Base-by-base conservation (phyloP, 2,888 invertebrate species). In the Leucophenga montana region DNA sequence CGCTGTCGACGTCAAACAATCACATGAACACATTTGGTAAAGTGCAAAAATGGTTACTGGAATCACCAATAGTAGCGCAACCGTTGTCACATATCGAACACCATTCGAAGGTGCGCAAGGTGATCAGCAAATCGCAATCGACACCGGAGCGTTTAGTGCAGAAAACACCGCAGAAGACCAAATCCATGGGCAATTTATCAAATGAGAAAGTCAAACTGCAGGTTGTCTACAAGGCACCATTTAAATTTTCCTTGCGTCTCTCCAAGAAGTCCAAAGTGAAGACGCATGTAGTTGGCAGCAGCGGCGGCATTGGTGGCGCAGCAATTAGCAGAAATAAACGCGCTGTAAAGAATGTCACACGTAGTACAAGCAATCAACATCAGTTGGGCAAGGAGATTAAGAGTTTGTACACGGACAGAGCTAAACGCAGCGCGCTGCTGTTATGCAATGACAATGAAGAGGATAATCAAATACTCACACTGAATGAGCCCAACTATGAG, bases 151-250 rank as follows among this genome's bases (percentile, higher is more conserved):
- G 93, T 22, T 90, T 95, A 61, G 92, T 92, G 0, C 90, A 91
- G 72, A 91, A 92, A 77, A 90, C 90, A 53, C 90, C 92, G 1
- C 90, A 90, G 69, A 92, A 92, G 80, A 93, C 92, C 77, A 93
- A 94, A 82, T 94, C 94, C 80, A 92, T 93, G 72, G 93, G 93
- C 18, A 94, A 94, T 82, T 90, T 94, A 50, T 84, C 86, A 48
- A 92, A 92, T 79, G 92, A 91, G 71, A 94, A 94, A 86, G 92
- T 95, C 13, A 92, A 94, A 76, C 89, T 95, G 22, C 95, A 95
- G 88, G 95, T 95, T 46, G 94, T 95, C 31, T 95, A 95, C 87
- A 95, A 95, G 86, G 95, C 95, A 66, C 95, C 95, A 13, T 95
- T 95, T 89, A 94, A 95, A 83, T 95, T 95, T 88, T 95, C 95